Base-by-base conservation (phyloP, 2,797 vertebrate species). In the Salmo trutta region DNA sequence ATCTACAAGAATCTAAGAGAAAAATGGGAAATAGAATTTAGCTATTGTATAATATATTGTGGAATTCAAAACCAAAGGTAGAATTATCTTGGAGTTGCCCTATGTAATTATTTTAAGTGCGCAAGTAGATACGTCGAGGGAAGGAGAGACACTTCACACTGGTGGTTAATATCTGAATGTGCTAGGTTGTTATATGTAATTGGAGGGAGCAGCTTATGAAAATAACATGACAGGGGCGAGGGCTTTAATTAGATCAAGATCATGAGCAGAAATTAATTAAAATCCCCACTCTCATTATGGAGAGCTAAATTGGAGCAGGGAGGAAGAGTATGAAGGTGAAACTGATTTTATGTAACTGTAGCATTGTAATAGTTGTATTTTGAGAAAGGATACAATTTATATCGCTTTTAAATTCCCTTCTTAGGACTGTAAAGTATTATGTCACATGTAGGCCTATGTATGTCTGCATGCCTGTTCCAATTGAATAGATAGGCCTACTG, bases 191-290 rank as follows among this genome's bases (percentile, higher is more conserved):
- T 83, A 88, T 79, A 87, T 89, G 88, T 93, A 92, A 94, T 93
- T 92, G 91, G 90, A 92, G 89, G 86, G 89, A 91, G 90, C 85
- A 87, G 86, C 87, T 91, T 88, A 90, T 89, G 88, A 90, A 93
- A 92, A 91, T 87, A 88, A 91, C 89, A 89, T 89, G 88, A 87
- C 83, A 83, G 81, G 88, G 88, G 93, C 81, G 89, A 90, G 84
- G 88, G 83, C 87, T 92, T 91, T 93, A 93, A 93, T 94, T 93
- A 93, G 91, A 92, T 90, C 85, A 85, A 88, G 85, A 90, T 89
- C 87, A 87, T 83, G 87, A 86, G 87, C 82, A 88, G 89, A 88
- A 91, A 91, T 89, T 88, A 91, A 91, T 90, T 90, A 87, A 82
- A 93, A 90, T 89, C 85, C 87, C 80, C 75, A 81, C 84, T 86